A percentile compares a stretch with the other conserved stretches of the same genome.
phyloP scores from a whole-genome alignment of 2,113 vertebrate genomes.

The Poeciliopsis occidentalis region DNA sequence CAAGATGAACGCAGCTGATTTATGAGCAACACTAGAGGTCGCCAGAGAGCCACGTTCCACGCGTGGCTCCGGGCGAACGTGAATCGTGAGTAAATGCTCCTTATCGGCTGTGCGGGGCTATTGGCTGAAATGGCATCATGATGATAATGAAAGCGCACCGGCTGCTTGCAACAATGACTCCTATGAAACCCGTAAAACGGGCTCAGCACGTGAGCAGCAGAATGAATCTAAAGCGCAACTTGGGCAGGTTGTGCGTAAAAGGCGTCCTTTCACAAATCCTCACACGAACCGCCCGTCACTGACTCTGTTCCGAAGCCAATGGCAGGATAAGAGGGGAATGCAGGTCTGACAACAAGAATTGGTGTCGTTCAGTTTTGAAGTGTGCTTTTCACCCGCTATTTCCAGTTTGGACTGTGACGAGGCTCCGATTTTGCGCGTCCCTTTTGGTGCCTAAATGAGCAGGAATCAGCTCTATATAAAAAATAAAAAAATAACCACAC shows the following conservation, averaged over 20 bases:
- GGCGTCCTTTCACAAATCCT: neutral
- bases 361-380: neutral
- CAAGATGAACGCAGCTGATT: conserved; percentile 5
- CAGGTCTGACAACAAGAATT: neutral
- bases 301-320: neutral
- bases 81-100: conserved; percentile 70
- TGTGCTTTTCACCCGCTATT: neutral
- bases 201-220: conserved; percentile 16
- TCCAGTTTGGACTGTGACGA: neutral
- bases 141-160: conserved; percentile 30
- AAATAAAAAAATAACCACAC: neutral
- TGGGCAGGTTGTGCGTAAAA: conserved; percentile 47
- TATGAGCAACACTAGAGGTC: conserved; percentile 55
- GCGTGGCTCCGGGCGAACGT: conserved; percentile 56
- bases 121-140: conserved; percentile 46
- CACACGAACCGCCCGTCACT: conserved; percentile 12
- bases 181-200: neutral
- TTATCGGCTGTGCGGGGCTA: conserved; percentile 42
- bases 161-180: conserved; percentile 28
- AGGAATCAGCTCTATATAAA: neutral
- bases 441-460: neutral
- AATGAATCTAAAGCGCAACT: conserved; percentile 15
- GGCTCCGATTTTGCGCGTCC: neutral
- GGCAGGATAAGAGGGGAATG: neutral
- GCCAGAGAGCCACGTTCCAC: conserved; percentile 42